A percentile compares a stretch with the other conserved stretches of the same genome.
These are phyloP conservation scores for Crypturellus tataupa DNA, from an alignment of 2,797 vertebrate genomes.

Conservation along the genomic window DNA sequence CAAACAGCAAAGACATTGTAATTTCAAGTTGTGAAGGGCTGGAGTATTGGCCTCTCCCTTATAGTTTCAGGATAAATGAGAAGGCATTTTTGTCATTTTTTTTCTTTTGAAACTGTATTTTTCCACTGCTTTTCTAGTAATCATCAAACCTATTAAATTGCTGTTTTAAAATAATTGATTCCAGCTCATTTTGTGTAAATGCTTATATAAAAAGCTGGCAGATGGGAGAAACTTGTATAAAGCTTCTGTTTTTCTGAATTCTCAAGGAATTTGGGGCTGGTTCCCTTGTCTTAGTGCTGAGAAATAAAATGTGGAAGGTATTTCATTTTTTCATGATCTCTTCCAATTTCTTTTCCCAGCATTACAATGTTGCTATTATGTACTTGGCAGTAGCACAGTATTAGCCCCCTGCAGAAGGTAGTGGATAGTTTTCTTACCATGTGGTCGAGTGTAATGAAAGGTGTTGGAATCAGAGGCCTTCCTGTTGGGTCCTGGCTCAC, in stretches of 20 bases:
- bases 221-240: neutral
- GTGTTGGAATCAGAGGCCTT: neutral
- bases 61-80: neutral
- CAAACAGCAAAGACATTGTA: neutral
- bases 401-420: neutral
- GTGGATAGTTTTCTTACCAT: rapidly evolving
- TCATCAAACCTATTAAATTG: neutral
- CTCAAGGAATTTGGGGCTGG: neutral
- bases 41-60: neutral
- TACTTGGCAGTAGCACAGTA: neutral
- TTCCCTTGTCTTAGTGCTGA: neutral
- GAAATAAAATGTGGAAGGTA: neutral
- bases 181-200: neutral
- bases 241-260: neutral
- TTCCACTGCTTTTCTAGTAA: neutral
- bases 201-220: neutral
- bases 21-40: neutral
- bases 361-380: neutral
- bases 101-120: neutral
- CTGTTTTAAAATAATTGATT: neutral
- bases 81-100: neutral
- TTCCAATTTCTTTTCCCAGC: neutral
- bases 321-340: neutral
- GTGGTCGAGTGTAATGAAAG: neutral
- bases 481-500: neutral